A percentile compares a stretch with the other conserved stretches of the same genome.
These are phyloP conservation scores for Drosophila equinoxialis DNA, from an alignment of 1,140 invertebrate species.

Conservation along the genomic window DNA sequence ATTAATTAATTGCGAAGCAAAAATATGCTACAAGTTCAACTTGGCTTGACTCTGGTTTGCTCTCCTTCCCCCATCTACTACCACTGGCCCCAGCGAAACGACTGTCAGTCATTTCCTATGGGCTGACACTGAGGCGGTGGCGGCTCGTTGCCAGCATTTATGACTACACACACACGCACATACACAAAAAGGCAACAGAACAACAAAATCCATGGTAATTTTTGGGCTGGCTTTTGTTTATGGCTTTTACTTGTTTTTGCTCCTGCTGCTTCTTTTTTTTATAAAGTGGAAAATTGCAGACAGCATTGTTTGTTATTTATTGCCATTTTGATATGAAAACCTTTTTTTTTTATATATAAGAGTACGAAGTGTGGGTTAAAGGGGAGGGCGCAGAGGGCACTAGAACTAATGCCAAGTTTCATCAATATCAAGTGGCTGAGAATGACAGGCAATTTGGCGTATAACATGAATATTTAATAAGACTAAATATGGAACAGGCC, in stretches of 20 bases:
- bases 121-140: slow-evolving; percentile 20
- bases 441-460: slow-evolving; percentile 45
- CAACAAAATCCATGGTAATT: slow-evolving; percentile 75
- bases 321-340: slow-evolving; percentile 78
- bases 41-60: slow-evolving; percentile 11
- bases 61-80: background rate
- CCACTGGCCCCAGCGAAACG: background rate
- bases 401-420: slow-evolving; percentile 26
- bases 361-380: background rate
- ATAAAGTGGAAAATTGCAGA: slow-evolving; percentile 80
- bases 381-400: background rate
- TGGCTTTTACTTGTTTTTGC: slow-evolving; percentile 40
- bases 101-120: slow-evolving; percentile 68
- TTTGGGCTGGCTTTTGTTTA: slow-evolving; percentile 74
- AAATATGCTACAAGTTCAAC: slow-evolving; percentile 73
- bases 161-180: slow-evolving; percentile 41
- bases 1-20: slow-evolving; percentile 75
- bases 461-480: slow-evolving; percentile 17
- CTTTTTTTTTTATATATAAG: slow-evolving; percentile 44
- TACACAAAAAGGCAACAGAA: slow-evolving; percentile 23
- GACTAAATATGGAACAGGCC: background rate
- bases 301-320: slow-evolving; percentile 80
- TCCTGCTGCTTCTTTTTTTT: slow-evolving; percentile 47
- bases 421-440: slow-evolving; percentile 60
- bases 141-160: slow-evolving; percentile 56